Evolutionary conservation across 2,797 vertebrate genomes (phyloP), one percentile per base, ranked within the genome.

Genomic region (Oreochromis mossambicus): DNA sequence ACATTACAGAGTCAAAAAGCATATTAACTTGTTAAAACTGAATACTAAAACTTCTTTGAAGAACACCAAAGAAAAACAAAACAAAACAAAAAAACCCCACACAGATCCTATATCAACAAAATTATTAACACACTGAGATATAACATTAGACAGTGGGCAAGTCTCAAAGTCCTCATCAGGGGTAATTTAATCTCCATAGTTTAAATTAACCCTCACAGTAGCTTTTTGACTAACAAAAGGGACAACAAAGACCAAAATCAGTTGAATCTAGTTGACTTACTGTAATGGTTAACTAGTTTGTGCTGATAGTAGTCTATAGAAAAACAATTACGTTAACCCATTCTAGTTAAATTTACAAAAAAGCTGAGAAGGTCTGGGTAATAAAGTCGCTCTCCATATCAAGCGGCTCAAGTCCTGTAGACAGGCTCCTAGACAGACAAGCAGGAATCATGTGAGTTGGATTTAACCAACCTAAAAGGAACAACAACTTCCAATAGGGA

Each of bases 401-500:
- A 58, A 90, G 73, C 83, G 41, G 83, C 86, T 91, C 88, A 90
- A 78, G 80, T 68, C 48, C 87, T 80, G 87, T n/a, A 48, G 68
- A 87, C 83, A 78, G 88, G 75, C 83, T 83, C 84, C 58, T 63
- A 79, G 80, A 91, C 83, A 89, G 78, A 85, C 81, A 79, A 68
- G 85, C 77, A 80, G 63, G 83, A 86, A 86, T 92, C 92, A 94
- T 92, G 93, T 94, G 93, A 94, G 85, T 85, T 87, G 92, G 94
- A 94, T 93, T 90, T 89, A 84, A 84, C 89, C 89, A 90, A 89
- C 86, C 92, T 79, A 88, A 84, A 79, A 79, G 43, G 85, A 93
- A 89, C 77, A 87, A 89, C 85, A 78, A 76, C 78, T 83, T 84
- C 70, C 54, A 82, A 92, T 89, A 13, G 17, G 17, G 68, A 87